phyloP scores from a whole-genome alignment of 2,113 vertebrate species.

The Lasiurus borealis region DNA sequence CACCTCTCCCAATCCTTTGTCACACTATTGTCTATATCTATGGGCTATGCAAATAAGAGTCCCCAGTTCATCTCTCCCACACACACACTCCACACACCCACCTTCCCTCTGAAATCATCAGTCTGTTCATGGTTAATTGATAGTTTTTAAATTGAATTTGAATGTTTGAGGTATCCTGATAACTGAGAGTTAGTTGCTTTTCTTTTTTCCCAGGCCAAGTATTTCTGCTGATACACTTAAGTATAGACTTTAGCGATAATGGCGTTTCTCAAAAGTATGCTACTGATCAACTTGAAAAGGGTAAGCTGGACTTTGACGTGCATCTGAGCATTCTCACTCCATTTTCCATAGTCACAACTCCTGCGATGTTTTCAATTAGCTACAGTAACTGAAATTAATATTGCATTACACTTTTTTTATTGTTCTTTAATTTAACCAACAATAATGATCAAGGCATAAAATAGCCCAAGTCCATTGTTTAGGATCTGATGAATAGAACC shows the following conservation, averaged over 20 bases:
- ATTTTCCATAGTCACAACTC: conserved; percentile 59
- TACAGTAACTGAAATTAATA: conserved; percentile 79
- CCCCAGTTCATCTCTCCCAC: no score
- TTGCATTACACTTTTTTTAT: conserved; percentile 74
- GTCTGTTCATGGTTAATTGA: background rate
- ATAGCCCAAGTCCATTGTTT: conserved; percentile 78
- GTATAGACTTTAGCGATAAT: conserved; percentile 51
- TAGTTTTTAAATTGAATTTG: conserved; percentile 55
- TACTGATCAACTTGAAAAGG: conserved; percentile 50
- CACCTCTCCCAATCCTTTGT: no score
- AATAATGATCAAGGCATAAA: conserved; percentile 78
- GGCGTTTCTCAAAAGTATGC: conserved; percentile 35
- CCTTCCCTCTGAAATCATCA: no score
- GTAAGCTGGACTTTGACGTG: conserved; percentile 53
- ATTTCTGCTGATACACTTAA: conserved; percentile 48
- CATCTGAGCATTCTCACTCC: conserved; percentile 47
- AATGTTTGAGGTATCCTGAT: conserved; percentile 54
- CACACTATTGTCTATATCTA: no score
- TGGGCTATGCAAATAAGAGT: no score
- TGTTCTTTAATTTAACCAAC: conserved; percentile 66
- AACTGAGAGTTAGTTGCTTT: conserved; percentile 48
- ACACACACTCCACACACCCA: no score
- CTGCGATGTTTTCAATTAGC: conserved; percentile 63
- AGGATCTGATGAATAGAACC: conserved; percentile 70
- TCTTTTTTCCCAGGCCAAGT: conserved; percentile 64